Evolutionary conservation across 2,113 vertebrate genomes (phyloP).

Genomic region (Prietella phreatophila): DNA sequence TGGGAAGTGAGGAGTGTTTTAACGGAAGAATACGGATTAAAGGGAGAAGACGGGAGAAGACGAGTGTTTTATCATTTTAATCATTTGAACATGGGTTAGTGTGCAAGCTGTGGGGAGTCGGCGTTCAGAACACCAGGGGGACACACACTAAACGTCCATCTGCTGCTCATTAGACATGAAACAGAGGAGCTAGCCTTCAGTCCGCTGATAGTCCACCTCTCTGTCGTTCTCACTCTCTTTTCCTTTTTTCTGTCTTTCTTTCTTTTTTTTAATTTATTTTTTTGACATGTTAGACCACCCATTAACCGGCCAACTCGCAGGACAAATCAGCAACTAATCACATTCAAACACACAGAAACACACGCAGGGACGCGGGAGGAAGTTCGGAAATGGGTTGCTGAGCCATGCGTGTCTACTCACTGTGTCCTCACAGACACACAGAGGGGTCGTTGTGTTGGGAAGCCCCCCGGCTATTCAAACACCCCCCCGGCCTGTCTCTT

Average conservation of each 20-base stretch:
- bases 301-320: constrained; percentile 1
- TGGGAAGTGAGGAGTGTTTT: not conserved
- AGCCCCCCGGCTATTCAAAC: not conserved
- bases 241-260: no score
- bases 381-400: constrained; percentile 35
- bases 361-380: constrained; percentile 16
- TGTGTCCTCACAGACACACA: constrained; percentile 30
- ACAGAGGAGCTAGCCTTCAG: not conserved
- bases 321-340: constrained; percentile 42
- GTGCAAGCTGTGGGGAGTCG: not conserved
- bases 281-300: constrained; percentile 20
- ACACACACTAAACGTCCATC: constrained; percentile 15
- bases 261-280: not conserved
- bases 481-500: constrained; percentile 12
- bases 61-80: not conserved
- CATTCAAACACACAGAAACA: constrained; percentile 11
- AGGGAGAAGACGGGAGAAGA: not conserved
- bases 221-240: not conserved
- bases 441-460: constrained; percentile 42
- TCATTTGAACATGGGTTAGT: constrained; percentile 5
- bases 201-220: not conserved
- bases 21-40: not conserved
- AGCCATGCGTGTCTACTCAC: constrained; percentile 26
- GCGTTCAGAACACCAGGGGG: not conserved
- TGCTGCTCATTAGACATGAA: constrained; percentile 10